Base-by-base conservation (phyloP, 2,113 vertebrate genomes). In the Percopsis transmontana region DNA sequence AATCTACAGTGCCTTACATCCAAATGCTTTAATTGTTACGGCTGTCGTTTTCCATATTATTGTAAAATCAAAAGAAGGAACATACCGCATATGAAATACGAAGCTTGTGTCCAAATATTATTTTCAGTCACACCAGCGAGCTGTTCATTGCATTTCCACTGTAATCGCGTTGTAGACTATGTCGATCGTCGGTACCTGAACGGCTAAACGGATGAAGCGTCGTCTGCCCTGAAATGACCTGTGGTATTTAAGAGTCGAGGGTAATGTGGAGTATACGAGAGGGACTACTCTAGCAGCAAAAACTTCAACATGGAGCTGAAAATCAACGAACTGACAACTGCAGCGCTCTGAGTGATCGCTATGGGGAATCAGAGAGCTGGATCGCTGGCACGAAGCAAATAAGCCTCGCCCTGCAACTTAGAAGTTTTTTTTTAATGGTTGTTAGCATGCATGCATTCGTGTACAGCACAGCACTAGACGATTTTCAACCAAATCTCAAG, bases 171-270 rank as follows among this genome's bases (percentile, higher is more conserved):
- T 33, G 27, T 33, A 33, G 27, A 33, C 27, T 33, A 80, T n/a
- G 82, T 60, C 42, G 81, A 41, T 80, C 80, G 82, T 76, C 74
- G 82, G 69, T 76, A 74, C 74, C 79, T 70, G 54, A 59, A 20
- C 60, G 66, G 73, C 64, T 64, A 16, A 38, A 70, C 55, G 85
- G 81, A 81, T 72, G 58, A 72, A 75, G 67, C 79, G 83, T 79
- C 77, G 74, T 68, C 72, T 80, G 88, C 83, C 90, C 90, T 87
- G 87, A 75, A 83, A 85, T 90, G 89, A 91, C 89, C 90, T 85
- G 72, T 64, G 10, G 77, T 73, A 78, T 79, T 70, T 65, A 67
- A 66, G 68, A 85, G 82, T 81, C 72, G 78, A 81, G 51, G 42
- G 52, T 70, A 61, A 0, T 20, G 53, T 42, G 68, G 68, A 47